Evolutionary conservation across 2,888 invertebrate species (phyloP).

Genomic region (Sylvicola cinctus): DNA sequence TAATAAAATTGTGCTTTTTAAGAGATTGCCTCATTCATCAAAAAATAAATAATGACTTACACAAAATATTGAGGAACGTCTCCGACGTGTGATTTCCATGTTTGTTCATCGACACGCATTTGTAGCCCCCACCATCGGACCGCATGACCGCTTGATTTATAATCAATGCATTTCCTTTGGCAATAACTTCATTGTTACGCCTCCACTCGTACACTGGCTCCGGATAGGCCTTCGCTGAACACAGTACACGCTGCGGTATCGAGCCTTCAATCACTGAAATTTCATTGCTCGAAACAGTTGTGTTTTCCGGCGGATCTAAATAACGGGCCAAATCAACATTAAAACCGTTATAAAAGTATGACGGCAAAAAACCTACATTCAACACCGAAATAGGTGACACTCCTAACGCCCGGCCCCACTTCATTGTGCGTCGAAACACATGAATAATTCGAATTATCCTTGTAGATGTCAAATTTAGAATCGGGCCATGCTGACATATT

Average conservation of each 20-base stretch:
- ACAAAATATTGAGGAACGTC: conserved; percentile 59
- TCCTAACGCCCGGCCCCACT: conserved; percentile 61
- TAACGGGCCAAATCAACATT: conserved; percentile 1
- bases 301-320: conserved; percentile 65
- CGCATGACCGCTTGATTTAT: conserved; percentile 45
- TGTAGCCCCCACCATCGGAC: conserved; percentile 53
- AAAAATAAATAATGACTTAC: too few relatives aligned
- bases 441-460: conserved; percentile 64
- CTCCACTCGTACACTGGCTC: conserved; percentile 21
- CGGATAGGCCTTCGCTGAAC: conserved; percentile 31
- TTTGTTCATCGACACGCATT: conserved; percentile 58
- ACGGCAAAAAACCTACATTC: conserved; percentile 79
- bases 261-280: conserved; percentile 28
- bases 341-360: neutral
- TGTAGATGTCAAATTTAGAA: conserved; percentile 49
- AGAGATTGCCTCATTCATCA: neutral
- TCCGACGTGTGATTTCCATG: conserved; percentile 53
- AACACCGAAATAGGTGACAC: conserved; percentile 66
- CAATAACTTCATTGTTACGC: conserved; percentile 25
- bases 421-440: conserved; percentile 60
- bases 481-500: conserved; percentile 72
- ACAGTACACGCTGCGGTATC: conserved; percentile 29
- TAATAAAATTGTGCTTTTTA: conserved; percentile 1
- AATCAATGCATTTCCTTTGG: conserved; percentile 31
- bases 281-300: conserved; percentile 38